Base-by-base conservation (phyloP, 1,140 invertebrate species). In the Achatina immaculata region DNA sequence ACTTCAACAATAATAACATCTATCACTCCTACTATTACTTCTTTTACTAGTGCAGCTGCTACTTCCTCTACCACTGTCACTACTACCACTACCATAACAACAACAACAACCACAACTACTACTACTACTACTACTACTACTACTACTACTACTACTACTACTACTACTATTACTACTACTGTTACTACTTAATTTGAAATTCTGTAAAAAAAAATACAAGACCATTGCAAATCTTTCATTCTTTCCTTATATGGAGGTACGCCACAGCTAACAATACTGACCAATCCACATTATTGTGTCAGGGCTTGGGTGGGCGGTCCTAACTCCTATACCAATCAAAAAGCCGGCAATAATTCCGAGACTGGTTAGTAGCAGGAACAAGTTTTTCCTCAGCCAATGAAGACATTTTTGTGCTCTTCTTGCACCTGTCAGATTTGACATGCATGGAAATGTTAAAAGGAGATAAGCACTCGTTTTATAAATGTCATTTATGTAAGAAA, bases 81-180 rank as follows among this genome's bases (percentile, higher is more conserved):
- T n/a, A 66, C 34, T 14, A 34, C 34, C 11, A 28, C 34, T 11
- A 28, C 34, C 24, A 28, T 24, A 7, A 28, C n/a, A 9, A 28
- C 62, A 9, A 28, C 62, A 9, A 28, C 62, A 9, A 28, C 62
- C 11, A 28, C 45, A 11, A 19, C 45, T 48, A 48, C 45, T 48
- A 48, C 45, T 48, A 48, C 45, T 48, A 48, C 45, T 66, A 66
- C 34, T 66, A 66, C 34, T 66, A 66, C 34, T 66, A 66, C 34
- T 66, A 66, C 34, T 66, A 66, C 34, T 66, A 66, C 34, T 66
- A 66, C 34, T 66, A 66, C 34, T 66, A 66, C 34, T 66, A 66
- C 34, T 66, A 66, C 34, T 66, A 66, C 34, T 66, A 66, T 28
- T 66, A 66, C 34, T 66, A 66, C 34, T 48, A 48, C 45, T 48